Percentiles rank a stretch among this genome's conserved stretches.
These are phyloP conservation scores for Noctua pronuba DNA, from an alignment of 2,888 invertebrate genomes.

Conservation along the genomic window DNA sequence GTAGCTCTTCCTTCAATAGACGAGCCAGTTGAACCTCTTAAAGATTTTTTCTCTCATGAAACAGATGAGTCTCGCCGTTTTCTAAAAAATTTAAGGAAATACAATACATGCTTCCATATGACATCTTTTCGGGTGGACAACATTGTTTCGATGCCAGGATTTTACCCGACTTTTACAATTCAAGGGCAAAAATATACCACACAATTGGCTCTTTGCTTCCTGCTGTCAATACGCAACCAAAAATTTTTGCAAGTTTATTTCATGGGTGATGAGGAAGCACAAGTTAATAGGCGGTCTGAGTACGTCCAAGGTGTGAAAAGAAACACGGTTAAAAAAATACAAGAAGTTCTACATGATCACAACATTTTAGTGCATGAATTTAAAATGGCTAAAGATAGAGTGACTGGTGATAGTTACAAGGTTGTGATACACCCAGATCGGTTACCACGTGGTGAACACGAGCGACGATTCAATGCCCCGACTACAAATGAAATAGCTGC, in stretches of 20 bases:
- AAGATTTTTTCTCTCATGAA: too few relatives aligned
- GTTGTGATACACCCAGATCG: background rate
- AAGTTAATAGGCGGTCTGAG: background rate
- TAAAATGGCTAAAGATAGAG: conserved; percentile 6
- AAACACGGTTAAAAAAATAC: background rate
- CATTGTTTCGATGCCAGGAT: too few relatives aligned
- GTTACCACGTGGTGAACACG: background rate
- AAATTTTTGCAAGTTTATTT: conserved; percentile 17
- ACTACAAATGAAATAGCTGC: conserved; percentile 7
- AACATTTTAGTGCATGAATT: conserved; percentile 5
- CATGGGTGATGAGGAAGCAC: conserved; percentile 8
- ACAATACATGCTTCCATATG: too few relatives aligned
- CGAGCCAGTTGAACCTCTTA: too few relatives aligned
- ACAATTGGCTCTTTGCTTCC: too few relatives aligned
- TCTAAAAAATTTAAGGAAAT: too few relatives aligned
- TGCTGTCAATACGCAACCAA: background rate
- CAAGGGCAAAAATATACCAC: too few relatives aligned
- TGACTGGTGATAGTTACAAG: background rate
- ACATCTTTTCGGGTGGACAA: too few relatives aligned
- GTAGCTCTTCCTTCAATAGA: too few relatives aligned
- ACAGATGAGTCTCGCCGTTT: too few relatives aligned
- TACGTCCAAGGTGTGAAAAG: background rate
- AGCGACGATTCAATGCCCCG: background rate
- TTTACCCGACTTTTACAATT: too few relatives aligned
- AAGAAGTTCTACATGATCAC: background rate